Base-by-base conservation (phyloP, 1,140 invertebrate genomes). In the Bombus waltoni region DNA sequence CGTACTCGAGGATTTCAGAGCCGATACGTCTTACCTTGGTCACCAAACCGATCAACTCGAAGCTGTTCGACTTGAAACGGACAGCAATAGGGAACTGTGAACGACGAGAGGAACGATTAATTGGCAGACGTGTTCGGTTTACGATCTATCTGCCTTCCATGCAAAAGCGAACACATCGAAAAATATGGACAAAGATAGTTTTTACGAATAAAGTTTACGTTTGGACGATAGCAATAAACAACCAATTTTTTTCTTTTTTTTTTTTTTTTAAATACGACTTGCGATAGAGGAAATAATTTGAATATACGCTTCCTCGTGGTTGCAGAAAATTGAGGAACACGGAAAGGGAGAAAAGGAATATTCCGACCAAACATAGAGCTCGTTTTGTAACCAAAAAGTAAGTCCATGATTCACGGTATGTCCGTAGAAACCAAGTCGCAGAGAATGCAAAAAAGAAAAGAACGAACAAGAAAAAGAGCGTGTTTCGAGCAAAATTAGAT, bases 331-430 rank as follows among this genome's bases (percentile, higher is more conserved):
- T 22, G 22, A 53, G 47, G 6, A 8, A 53, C 47, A 22, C 6
- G 47, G 18, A 53, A 22, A 22, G 6, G 18, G 5, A 22, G 18
- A 38, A 38, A 57, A 38, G 25, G 44, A 53, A 57, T 57, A 53
- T 57, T 57, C 35, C 44, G 13, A 75, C 4, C 32, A 38, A 75
- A 57, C 53, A 28, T 75, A 28, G 22, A 57, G 32, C 73, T 28
- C 3, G 47, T 74, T 74, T 53, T 35, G 73, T 15, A 53, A 22
- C 22, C 44, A 57, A 40, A 25, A 75, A 75, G 73, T 57, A 22
- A 35, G 53, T 75, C 22, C 73, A 38, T 57, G 73, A 75, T 75
- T 75, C 73, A 75, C 47, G 32, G 53, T 75, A 53, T 35, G 47
- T 53, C 47, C 47, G 47, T 53, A 53, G 32, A 35, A 47, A 47